These are phyloP conservation scores for Augiades crinisus DNA, from an alignment of 2,888 invertebrate genomes.

Conservation along the genomic window DNA sequence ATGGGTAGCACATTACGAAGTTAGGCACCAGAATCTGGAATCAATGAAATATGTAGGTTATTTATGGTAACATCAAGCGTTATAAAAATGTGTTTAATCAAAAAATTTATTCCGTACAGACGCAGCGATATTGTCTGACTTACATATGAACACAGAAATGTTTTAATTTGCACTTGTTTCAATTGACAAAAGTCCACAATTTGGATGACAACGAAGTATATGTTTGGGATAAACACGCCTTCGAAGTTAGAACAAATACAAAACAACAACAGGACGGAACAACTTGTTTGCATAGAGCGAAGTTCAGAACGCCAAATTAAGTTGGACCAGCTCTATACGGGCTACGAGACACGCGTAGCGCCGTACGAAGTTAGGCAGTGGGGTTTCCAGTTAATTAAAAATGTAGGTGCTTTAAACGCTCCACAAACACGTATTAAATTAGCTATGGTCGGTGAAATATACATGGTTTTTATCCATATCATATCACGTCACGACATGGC, in stretches of 20 bases:
- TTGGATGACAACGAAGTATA: neutral
- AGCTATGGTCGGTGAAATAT: no score
- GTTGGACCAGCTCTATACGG: constrained; percentile 6
- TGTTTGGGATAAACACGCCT: constrained; percentile 1
- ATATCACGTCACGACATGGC: no score
- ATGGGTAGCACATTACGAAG: constrained; percentile 11
- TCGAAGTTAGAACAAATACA: constrained; percentile 12
- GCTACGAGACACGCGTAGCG: constrained; percentile 10
- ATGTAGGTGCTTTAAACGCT: no score
- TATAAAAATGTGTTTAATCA: no score
- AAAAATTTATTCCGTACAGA: no score
- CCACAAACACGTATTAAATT: no score
- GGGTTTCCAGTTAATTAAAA: constrained; percentile 5
- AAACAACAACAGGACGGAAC: constrained; percentile 16
- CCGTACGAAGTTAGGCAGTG: constrained; percentile 5
- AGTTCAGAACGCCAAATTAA: constrained; percentile 20
- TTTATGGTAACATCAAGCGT: no score
- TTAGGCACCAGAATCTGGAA: neutral
- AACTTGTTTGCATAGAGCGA: constrained; percentile 5
- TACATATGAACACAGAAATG: no score
- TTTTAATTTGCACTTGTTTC: neutral
- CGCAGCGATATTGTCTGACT: no score
- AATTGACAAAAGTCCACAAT: neutral
- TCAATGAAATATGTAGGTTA: neutral
- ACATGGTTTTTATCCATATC: no score